Base-by-base conservation (phyloP, 2,797 vertebrate species). In the Buphagus erythrorhynchus region DNA sequence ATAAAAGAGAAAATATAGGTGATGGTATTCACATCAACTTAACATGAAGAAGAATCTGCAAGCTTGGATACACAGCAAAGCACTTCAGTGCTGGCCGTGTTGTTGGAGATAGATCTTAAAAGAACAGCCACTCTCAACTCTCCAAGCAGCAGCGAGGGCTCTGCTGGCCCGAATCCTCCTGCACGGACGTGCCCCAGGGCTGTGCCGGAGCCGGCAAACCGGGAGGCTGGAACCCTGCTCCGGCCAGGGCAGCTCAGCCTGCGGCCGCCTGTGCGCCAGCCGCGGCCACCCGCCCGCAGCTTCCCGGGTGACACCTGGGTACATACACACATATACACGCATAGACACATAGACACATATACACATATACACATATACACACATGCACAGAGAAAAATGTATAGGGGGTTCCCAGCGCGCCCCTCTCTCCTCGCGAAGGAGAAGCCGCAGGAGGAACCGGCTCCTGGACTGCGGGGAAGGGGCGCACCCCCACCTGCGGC, bases 261-360 rank as follows among this genome's bases (percentile, higher is more conserved):
- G 86, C 35, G 4, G 12, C 0, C 16, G 1, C 36, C 33, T 26
- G 58, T 55, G 52, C 67, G 16, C 12, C 4, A 10, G 45, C 42
- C 35, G 11, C 73, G 21, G 9, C 36, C 79, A 5, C 20, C 18
- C 7, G 20, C 19, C 51, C 16, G 38, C 75, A 3, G 75, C 65
- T 38, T 22, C 61, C 28, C 26, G 24, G 26, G 4, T 3, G 54
- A 43, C 11, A 63, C 26, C 16, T 9, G 13, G 3, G 13, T 11
- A 1, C 5, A 2, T 1, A 1, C 2, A 26, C 2, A 5, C 2
- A 22, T 1, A 4, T 1, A 13, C 5, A 54, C 7, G 16, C 1
- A 16, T 2, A 8, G 5, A 21, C 6, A 25, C 6, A 4, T 2
- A 3, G 2, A 22, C 5, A 33, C 1, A 16, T 3, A 10, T 11